A percentile compares a stretch with the other conserved stretches of the same genome.
Evolutionary conservation across 2,888 invertebrate species (phyloP).

Genomic region (Hipparchia semele): DNA sequence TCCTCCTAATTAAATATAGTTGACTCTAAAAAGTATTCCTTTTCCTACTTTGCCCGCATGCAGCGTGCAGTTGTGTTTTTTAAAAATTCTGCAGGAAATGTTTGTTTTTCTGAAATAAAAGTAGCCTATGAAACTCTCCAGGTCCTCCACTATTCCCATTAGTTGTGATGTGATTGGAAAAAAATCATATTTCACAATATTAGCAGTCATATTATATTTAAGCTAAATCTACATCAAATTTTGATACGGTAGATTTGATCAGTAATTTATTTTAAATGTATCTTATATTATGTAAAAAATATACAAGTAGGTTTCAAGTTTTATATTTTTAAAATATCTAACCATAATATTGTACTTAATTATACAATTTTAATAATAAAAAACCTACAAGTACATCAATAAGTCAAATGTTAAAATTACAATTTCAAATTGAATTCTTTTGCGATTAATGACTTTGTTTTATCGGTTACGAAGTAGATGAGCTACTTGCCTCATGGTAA

Average conservation of each 20-base stretch:
- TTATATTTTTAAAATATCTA: not conserved
- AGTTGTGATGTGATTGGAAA: no score
- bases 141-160: no score
- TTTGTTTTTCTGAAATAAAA: no score
- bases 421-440: constrained; percentile 17
- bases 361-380: not conserved
- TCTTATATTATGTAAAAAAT: no score
- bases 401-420: constrained; percentile 24
- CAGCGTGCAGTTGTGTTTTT: not conserved
- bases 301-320: not conserved
- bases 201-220: no score
- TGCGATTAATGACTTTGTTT: constrained; percentile 13
- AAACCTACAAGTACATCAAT: not conserved
- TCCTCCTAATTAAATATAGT: not conserved
- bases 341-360: not conserved
- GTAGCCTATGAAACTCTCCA: no score
- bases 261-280: no score
- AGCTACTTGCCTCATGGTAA: not conserved
- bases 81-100: no score
- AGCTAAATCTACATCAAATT: no score
- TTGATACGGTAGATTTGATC: no score
- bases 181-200: no score
- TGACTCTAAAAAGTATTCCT: not conserved
- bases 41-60: not conserved
- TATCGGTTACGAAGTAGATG: not conserved